phyloP scores from a whole-genome alignment of 53 echinoderm and acorn worm species.

The Mesocentrotus franciscanus region DNA sequence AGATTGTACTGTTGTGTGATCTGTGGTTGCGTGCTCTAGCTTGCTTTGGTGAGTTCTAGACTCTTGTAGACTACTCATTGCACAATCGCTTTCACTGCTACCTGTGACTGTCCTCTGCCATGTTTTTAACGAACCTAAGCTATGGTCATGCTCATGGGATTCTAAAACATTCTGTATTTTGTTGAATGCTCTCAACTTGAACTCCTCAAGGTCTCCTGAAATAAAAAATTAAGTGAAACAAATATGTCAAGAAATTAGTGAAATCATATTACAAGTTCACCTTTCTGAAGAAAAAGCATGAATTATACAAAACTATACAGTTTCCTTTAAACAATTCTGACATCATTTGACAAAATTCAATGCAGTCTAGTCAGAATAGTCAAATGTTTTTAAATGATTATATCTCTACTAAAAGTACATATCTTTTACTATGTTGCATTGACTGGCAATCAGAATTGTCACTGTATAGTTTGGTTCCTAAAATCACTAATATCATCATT shows the following conservation, averaged over 20 bases:
- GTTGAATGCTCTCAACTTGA: constrained; percentile 70
- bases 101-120: constrained; percentile 53
- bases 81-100: neutral
- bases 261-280: neutral
- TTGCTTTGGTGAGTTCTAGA: neutral
- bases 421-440: neutral
- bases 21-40: neutral
- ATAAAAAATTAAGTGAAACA: neutral
- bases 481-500: neutral
- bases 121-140: neutral
- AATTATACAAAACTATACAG: neutral
- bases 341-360: neutral
- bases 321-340: neutral
- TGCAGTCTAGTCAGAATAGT: neutral
- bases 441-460: neutral
- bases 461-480: neutral
- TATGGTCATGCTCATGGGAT: constrained; percentile 15
- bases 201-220: constrained; percentile 73
- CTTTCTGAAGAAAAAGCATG: neutral
- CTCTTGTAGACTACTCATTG: neutral
- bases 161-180: constrained; percentile 52
- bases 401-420: neutral
- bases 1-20: neutral
- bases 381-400: neutral
- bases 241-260: neutral